Evolutionary conservation across 2,797 vertebrate genomes (phyloP).

Genomic region (Ispidina picta): DNA sequence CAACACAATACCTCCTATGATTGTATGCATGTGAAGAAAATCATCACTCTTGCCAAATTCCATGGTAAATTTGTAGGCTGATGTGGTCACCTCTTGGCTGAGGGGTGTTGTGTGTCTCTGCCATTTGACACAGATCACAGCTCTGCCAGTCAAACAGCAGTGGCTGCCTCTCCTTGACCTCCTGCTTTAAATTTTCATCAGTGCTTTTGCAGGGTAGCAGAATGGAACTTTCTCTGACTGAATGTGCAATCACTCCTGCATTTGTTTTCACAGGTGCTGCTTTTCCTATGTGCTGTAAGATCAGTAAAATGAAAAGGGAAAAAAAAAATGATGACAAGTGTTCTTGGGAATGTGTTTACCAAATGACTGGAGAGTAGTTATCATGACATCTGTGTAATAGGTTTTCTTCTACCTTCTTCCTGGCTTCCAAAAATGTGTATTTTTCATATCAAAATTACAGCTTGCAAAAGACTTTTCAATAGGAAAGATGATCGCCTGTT

Average conservation of each 20-base stretch:
- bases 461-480: not conserved
- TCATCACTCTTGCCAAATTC: not conserved
- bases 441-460: constrained; percentile 18
- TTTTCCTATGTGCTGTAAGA: not conserved
- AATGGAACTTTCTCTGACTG: not conserved
- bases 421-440: constrained; percentile 18
- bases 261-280: constrained; percentile 59
- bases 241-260: constrained; percentile 28
- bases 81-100: not conserved
- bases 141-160: not conserved
- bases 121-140: not conserved
- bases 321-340: not conserved
- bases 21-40: not conserved
- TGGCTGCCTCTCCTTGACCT: not conserved
- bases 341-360: not conserved
- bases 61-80: not conserved
- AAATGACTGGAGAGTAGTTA: constrained; percentile 6
- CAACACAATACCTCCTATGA: too few species aligned
- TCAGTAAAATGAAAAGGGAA: constrained; percentile 8
- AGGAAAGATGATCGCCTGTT: not conserved
- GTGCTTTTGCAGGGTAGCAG: not conserved
- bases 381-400: not conserved
- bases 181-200: not conserved
- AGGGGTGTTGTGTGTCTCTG: not conserved
- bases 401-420: not conserved